Conservation (phyloP, 2,113 vertebrate genomes). For the Cromileptes altivelis region DNA sequence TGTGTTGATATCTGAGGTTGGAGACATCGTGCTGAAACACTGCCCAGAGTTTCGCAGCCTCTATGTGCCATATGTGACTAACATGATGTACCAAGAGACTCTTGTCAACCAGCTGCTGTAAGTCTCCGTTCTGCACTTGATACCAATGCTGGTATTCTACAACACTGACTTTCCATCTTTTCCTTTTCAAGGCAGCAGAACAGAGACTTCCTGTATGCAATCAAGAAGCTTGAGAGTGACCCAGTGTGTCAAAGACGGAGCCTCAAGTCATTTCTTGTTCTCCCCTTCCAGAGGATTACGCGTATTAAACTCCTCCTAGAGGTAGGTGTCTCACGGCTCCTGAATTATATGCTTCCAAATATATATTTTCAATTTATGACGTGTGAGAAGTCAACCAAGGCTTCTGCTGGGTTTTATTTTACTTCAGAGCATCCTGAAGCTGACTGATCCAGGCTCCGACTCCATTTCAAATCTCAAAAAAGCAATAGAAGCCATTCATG, state of each 20-base stretch:
- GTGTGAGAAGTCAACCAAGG: not conserved
- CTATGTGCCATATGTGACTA: slow-evolving; percentile 87
- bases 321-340: slow-evolving; percentile 59
- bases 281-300: slow-evolving; percentile 89
- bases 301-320: slow-evolving; percentile 86
- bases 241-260: slow-evolving; percentile 84
- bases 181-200: slow-evolving; percentile 75
- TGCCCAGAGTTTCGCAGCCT: slow-evolving; percentile 72
- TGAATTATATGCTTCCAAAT: not conserved
- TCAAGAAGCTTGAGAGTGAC: slow-evolving; percentile 83
- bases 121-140: slow-evolving; percentile 36
- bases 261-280: slow-evolving; percentile 88
- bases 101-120: slow-evolving; percentile 82
- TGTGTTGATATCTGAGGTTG: slow-evolving; percentile 78
- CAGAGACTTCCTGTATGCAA: slow-evolving; percentile 71
- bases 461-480: slow-evolving; percentile 56
- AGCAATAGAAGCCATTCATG: slow-evolving; percentile 77
- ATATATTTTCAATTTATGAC: not conserved
- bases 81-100: slow-evolving; percentile 88
- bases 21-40: slow-evolving; percentile 82
- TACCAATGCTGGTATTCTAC: not conserved
- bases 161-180: not conserved
- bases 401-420: slow-evolving; percentile 1
- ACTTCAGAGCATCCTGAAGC: slow-evolving; percentile 82
- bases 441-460: slow-evolving; percentile 55